phyloP scores from a whole-genome alignment of 2,888 invertebrate species.

The Operophtera brumata region DNA sequence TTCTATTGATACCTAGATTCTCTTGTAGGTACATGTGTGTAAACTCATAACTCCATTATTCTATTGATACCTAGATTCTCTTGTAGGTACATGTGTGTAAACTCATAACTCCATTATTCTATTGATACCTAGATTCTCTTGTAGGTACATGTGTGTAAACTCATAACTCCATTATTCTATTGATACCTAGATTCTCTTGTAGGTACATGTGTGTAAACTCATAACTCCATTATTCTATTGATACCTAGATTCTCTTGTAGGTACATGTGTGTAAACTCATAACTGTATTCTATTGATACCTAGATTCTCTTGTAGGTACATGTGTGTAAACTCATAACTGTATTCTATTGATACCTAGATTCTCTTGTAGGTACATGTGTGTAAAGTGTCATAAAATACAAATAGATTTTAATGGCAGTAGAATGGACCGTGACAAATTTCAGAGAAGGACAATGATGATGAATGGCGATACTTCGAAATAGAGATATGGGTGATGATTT shows the following conservation, averaged over 20 bases:
- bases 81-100: conserved; percentile 4
- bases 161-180: too few relatives aligned
- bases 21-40: background rate
- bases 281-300: too few relatives aligned
- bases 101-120: too few relatives aligned
- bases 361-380: background rate
- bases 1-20: background rate
- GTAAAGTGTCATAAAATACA: conserved; percentile 32
- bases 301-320: background rate
- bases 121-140: background rate
- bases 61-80: background rate
- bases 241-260: background rate
- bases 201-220: conserved; percentile 9
- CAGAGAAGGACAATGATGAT: conserved; percentile 64
- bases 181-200: background rate
- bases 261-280: conserved; percentile 14
- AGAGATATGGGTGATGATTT: conserved; percentile 55
- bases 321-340: background rate
- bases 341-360: background rate
- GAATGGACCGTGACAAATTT: conserved; percentile 55
- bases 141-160: conserved; percentile 6
- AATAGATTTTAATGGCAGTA: conserved; percentile 43
- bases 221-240: too few relatives aligned
- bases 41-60: too few relatives aligned
- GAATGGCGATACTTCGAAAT: conserved; percentile 59